Conservation (phyloP, 2,888 invertebrate genomes). For the Pomacea canaliculata region DNA sequence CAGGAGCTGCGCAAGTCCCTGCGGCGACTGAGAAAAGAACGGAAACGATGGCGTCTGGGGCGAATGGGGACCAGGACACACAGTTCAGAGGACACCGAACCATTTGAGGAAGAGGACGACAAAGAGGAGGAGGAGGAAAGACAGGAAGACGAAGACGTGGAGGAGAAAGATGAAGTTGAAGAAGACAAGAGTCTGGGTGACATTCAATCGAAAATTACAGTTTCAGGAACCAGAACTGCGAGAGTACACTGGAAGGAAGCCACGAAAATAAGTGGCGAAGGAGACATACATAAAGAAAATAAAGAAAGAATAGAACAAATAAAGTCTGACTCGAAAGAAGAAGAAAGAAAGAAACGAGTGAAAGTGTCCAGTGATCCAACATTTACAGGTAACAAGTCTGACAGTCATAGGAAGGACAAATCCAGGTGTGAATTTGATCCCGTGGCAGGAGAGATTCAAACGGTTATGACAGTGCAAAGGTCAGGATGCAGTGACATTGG, state of each 20-base stretch:
- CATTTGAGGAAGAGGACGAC: not conserved
- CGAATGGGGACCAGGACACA: not conserved
- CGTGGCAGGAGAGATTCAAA: too few species aligned
- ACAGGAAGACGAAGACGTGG: not conserved
- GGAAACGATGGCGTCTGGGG: conserved; percentile 17
- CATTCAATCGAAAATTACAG: not conserved
- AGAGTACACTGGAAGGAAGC: conserved; percentile 5
- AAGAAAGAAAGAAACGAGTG: too few species aligned
- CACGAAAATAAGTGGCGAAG: not conserved
- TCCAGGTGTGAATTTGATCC: too few species aligned
- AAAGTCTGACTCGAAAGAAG: too few species aligned
- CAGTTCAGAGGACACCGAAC: not conserved
- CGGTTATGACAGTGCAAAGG: too few species aligned
- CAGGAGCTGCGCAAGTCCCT: conserved; percentile 21
- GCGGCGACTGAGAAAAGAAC: conserved; percentile 13
- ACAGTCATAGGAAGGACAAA: too few species aligned
- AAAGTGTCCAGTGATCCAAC: too few species aligned
- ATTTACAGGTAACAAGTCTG: too few species aligned
- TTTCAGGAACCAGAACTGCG: not conserved
- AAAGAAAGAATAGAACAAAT: too few species aligned
- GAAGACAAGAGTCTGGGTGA: not conserved
- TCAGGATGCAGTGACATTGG: too few species aligned
- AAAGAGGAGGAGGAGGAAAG: conserved; percentile 4
- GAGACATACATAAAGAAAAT: too few species aligned
- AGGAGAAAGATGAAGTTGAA: not conserved